These are phyloP conservation scores for Ennomos fuscantarius DNA, from an alignment of 2,888 invertebrate genomes.

Conservation along the genomic window DNA sequence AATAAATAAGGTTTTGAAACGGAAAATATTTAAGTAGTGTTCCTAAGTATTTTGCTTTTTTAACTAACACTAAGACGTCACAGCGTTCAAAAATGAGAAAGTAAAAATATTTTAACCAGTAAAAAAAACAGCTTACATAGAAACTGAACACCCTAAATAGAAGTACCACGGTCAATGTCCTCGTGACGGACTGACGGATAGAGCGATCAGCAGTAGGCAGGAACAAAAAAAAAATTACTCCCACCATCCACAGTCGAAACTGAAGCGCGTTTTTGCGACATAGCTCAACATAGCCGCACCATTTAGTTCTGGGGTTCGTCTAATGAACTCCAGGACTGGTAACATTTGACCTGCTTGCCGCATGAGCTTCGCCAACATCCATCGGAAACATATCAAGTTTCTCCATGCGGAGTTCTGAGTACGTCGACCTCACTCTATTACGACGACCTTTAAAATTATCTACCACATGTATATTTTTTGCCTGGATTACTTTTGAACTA, in stretches of 20 bases:
- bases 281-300: slow-evolving; percentile 50
- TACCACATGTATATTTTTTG: slow-evolving; percentile 36
- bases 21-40: too few species aligned
- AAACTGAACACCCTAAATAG: slow-evolving; percentile 71
- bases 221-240: slow-evolving; percentile 72
- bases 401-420: slow-evolving; percentile 57
- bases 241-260: slow-evolving; percentile 64
- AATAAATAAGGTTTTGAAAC: too few species aligned
- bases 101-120: slow-evolving; percentile 11
- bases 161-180: slow-evolving; percentile 78
- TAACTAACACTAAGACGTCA: too few species aligned
- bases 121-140: slow-evolving; percentile 43
- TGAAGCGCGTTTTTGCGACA: slow-evolving; percentile 75
- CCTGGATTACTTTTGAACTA: background rate
- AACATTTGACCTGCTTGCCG: slow-evolving; percentile 59
- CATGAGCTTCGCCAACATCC: slow-evolving; percentile 57
- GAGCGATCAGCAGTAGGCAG: slow-evolving; percentile 72
- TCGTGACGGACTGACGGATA: slow-evolving; percentile 67
- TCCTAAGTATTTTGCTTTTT: too few species aligned
- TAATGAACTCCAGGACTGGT: slow-evolving; percentile 63
- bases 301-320: slow-evolving; percentile 58
- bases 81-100: slow-evolving; percentile 2
- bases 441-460: slow-evolving; percentile 35
- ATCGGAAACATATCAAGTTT: slow-evolving; percentile 66
- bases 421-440: slow-evolving; percentile 62